Evolutionary conservation across 1,140 invertebrate genomes (phyloP), one percentile per base, ranked within the genome.

Genomic region (Neodiprion virginianus): DNA sequence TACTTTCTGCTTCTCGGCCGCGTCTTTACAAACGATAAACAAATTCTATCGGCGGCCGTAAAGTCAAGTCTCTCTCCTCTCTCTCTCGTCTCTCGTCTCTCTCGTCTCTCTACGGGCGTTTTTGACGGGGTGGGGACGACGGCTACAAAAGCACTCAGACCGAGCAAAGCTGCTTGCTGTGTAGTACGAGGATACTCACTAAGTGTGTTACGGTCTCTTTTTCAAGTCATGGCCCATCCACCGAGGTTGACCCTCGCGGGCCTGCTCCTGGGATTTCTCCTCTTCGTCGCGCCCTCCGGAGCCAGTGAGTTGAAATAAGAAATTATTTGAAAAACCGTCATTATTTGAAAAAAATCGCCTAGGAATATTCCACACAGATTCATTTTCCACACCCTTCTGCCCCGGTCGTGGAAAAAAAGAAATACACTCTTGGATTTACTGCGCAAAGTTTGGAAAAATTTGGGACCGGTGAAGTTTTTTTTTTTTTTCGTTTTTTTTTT

Each of bases 161-260:
- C 53, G 53, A 61, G 53, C 53, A 61, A 61, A 12, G 53, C 53
- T 14, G 53, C 53, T 61, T 14, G n/a, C 53, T 61, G 53, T 61
- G 53, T 61, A 61, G 53, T 61, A 61, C 53, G 8, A 61, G 5
- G 53, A 61, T 61, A 61, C 53, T 61, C 53, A 17, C n/a, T 61
- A 5, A 5, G 53, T 61, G 53, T 61, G 53, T 61, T 61, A 61
- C 53, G n/a, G 53, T 61, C 53, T 61, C n/a, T 40, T 5, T 14
- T 8, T 61, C 53, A 61, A 61, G 53, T 61, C 53, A 61, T 61
- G 53, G 53, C 53, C 53, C 53, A 61, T 61, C 53, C 53, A 61
- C 53, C 53, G 53, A 61, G 53, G 53, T 61, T 61, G 53, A 61
- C 53, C 53, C 53, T 61, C 53, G 53, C 53, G 53, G 53, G 53